Conservation (phyloP, 2,797 vertebrate genomes). For the Rhodeus uyekii region DNA sequence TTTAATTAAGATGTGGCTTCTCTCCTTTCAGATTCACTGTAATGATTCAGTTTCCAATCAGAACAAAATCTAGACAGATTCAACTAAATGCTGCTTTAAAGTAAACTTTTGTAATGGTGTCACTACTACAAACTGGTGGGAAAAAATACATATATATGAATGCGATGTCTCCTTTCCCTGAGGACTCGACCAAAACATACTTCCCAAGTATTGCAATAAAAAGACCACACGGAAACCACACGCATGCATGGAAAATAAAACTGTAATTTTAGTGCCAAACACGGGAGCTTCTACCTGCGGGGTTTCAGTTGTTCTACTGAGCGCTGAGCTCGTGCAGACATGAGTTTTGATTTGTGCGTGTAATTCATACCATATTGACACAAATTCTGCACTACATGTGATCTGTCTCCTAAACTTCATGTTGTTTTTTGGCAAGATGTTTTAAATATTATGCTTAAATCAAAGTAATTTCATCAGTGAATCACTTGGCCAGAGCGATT, state of each 20-base stretch:
- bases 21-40: constrained; percentile 66
- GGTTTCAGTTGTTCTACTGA: background rate
- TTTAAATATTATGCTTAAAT: constrained; percentile 17
- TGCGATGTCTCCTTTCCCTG: background rate
- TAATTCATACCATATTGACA: constrained; percentile 27
- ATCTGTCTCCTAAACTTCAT: background rate
- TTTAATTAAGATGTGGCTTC: constrained; percentile 64
- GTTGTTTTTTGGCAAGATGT: constrained; percentile 15
- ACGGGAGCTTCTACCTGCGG: background rate
- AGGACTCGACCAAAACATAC: background rate
- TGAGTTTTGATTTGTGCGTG: background rate
- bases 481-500: background rate
- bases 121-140: no score
- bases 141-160: no score
- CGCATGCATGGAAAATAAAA: constrained; percentile 3
- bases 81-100: background rate
- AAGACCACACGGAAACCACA: background rate
- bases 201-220: background rate
- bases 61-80: background rate
- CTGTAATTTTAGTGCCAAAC: background rate
- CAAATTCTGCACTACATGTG: background rate
- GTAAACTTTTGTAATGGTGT: no score
- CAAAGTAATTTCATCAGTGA: constrained; percentile 21
- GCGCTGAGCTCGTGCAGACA: background rate
- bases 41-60: constrained; percentile 74